Base-by-base conservation (phyloP, 2,797 vertebrate species). In the Sarcoramphus papa region DNA sequence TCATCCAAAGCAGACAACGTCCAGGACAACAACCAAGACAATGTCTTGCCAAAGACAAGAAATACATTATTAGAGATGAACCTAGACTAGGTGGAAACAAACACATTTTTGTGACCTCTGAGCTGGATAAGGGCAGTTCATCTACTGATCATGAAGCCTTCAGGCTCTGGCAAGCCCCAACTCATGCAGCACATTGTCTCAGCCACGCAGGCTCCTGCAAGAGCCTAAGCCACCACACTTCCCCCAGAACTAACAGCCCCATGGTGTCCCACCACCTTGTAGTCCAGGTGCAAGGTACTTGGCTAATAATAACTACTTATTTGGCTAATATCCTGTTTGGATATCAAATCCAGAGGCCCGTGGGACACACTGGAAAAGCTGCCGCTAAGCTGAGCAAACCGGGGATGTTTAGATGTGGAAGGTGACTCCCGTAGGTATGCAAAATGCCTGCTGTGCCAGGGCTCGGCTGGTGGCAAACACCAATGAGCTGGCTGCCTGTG, bases 321-420 rank as follows among this genome's bases (percentile, higher is more conserved):
- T 77, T 53, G 40, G 22, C 25, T n/a, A 84, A 90, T 28, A 81
- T 8, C 30, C 65, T 57, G 2, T 43, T 63, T 64, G 65, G 47
- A 14, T 59, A 73, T 1, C 13, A 54, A 85, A 80, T 30, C 37
- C 53, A 80, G 28, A 74, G 43, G 53, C 25, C 24, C 0, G 0
- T 7, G 17, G 28, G 68, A 70, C 43, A 56, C 0, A 0, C 4
- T 37, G 25, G 21, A 76, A 85, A 84, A 53, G n/a, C 33, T 74
- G 48, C 67, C 0, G 0, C 76, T 50, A 35, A 85, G 12, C 16
- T 4, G 57, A 59, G 22, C 0, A 4, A 19, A 40, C 7, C 0
- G 0, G 8, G 24, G 21, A 54, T 13, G 35, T 76, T 40, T 43
- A 28, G 7, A 69, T 31, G 10, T 53, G 59, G 35, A 93, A 88